Conservation (phyloP, 2,797 vertebrate genomes). For the Sebastes variabilis region DNA sequence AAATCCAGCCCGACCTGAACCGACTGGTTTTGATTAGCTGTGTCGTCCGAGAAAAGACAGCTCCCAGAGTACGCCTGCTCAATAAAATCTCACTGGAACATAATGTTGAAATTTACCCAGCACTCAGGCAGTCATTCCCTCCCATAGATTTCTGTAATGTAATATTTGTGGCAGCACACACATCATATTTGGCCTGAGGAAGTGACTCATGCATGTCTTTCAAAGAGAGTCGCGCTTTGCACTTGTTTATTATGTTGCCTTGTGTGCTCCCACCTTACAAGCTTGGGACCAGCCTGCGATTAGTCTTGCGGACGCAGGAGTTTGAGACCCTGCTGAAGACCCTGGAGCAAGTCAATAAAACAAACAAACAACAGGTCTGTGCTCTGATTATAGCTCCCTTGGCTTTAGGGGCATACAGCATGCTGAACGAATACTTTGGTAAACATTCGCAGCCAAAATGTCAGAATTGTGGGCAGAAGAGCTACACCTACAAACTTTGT, state of each 20-base stretch:
- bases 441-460: constrained; percentile 51
- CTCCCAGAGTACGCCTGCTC: constrained; percentile 29
- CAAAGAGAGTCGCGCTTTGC: constrained; percentile 59
- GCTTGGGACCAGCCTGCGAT: constrained; percentile 51
- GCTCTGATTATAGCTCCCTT: constrained; percentile 63
- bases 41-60: constrained; percentile 16
- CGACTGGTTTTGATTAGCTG: constrained; percentile 30
- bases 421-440: constrained; percentile 60
- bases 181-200: constrained; percentile 67
- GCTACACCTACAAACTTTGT: not conserved
- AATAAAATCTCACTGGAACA: constrained; percentile 54
- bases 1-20: constrained; percentile 20
- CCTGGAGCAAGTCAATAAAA: constrained; percentile 76
- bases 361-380: constrained; percentile 71
- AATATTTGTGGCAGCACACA: constrained; percentile 64
- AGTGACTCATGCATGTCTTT: constrained; percentile 65
- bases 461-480: constrained; percentile 23
- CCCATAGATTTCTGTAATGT: constrained; percentile 61
- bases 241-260: constrained; percentile 65
- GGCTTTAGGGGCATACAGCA: constrained; percentile 45
- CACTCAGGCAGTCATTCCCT: constrained; percentile 34
- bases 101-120: constrained; percentile 58
- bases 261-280: constrained; percentile 46
- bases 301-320: constrained; percentile 52
- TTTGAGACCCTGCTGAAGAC: constrained; percentile 58